Base-by-base conservation (phyloP, 2,113 vertebrate species). In the Nerophis lumbriciformis region DNA sequence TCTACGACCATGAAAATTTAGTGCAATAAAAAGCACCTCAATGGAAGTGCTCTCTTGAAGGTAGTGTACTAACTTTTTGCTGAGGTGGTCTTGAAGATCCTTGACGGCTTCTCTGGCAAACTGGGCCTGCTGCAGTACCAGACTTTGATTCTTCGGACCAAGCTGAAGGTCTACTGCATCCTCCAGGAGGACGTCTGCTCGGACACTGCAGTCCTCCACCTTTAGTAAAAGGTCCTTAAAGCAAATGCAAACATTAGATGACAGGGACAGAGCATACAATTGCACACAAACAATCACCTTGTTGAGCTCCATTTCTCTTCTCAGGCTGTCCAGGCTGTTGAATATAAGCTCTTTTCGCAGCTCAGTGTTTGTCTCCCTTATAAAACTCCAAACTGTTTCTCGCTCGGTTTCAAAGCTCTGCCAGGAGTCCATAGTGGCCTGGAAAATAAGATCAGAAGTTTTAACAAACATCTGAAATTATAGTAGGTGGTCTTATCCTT, bases 161-260 rank as follows among this genome's bases (percentile, higher is more conserved):
- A 97, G 89, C 9, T 91, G 88, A 76, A 98, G 92, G 42, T 93
- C 91, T 35, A 84, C 86, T 55, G 95, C 92, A 77, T 92, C 94
- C 83, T 94, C 93, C 69, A 93, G 83, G 61, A 98, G 80, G 50
- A 88, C 88, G 71, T 94, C 91, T 61, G 90, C 91, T 77, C 88
- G 90, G 5, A 87, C 56, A 19, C 87, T 88, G 75, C 90, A 90
- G 60, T 82, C 88, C 79, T 92, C 92, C 13, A 88, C 85, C 71
- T 91, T 83, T 42, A 86, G 90, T 62, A 90, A 88, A 51, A 94
- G 89, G 48, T 93, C 94, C 96, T 99, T 70, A 48, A 66, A 73
- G 70, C 1, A 57, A 35, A 51, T 72, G 8, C 0, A 38, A 9
- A 0, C n/a, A 44, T 56, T 13, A 16, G 51, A 39, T 0, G 19